These are phyloP conservation scores for Macrosiphum euphorbiae DNA, from an alignment of 2,888 invertebrate genomes.

Conservation along the genomic window DNA sequence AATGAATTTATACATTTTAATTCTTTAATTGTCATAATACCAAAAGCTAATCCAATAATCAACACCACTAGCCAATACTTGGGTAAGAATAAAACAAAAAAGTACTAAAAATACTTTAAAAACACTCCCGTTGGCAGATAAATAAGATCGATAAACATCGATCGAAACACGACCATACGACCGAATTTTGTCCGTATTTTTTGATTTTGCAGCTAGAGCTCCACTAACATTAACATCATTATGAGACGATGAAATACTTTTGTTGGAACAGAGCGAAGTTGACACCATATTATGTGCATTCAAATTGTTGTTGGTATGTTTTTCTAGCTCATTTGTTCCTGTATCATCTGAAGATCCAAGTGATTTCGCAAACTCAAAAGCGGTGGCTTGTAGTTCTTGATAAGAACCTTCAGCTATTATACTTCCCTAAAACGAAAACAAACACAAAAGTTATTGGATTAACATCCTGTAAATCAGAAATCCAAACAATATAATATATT, in stretches of 20 bases:
- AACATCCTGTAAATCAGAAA: not conserved
- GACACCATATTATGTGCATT: not conserved
- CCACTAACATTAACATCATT: constrained; percentile 63
- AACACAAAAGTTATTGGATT: not conserved
- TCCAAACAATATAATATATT: not conserved
- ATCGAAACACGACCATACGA: constrained; percentile 77
- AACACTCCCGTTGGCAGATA: constrained; percentile 80
- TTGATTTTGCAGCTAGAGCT: constrained; percentile 46
- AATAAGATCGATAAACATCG: constrained; percentile 78
- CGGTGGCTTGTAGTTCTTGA: constrained; percentile 79
- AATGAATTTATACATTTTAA: not conserved
- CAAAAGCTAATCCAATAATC: constrained; percentile 83
- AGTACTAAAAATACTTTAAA: constrained; percentile 75
- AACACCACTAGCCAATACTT: constrained; percentile 75
- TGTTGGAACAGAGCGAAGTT: not conserved
- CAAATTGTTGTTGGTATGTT: constrained; percentile 58
- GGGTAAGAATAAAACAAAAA: constrained; percentile 76
- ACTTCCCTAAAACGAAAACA: constrained; percentile 70
- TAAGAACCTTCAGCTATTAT: constrained; percentile 75
- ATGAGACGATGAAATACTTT: constrained; percentile 67
- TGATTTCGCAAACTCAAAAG: constrained; percentile 81
- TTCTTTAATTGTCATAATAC: constrained; percentile 71
- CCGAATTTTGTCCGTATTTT: constrained; percentile 69
- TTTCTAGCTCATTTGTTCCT: constrained; percentile 69
- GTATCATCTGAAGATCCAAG: constrained; percentile 74